These are phyloP conservation scores for Coenobita brevimanus DNA, from an alignment of 1,140 invertebrate genomes.

Conservation along the genomic window DNA sequence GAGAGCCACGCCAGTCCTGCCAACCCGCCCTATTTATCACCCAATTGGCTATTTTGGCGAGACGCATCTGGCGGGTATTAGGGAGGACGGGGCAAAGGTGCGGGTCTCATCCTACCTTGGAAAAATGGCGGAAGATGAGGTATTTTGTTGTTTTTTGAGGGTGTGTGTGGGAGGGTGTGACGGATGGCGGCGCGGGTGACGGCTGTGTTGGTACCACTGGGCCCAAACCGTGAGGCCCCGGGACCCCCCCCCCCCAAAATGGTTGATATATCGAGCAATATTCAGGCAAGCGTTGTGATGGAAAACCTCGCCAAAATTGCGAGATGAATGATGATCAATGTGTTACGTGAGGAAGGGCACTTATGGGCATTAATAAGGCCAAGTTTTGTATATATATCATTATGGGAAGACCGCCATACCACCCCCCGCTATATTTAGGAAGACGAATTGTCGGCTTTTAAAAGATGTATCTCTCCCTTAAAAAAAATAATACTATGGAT, in stretches of 20 bases:
- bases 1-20: slow-evolving; percentile 46
- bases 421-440: slow-evolving; percentile 51
- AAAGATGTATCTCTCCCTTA: slow-evolving; percentile 53
- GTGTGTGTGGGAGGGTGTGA: background rate
- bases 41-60: slow-evolving; percentile 37
- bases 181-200: slow-evolving; percentile 5
- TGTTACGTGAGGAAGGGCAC: slow-evolving; percentile 59
- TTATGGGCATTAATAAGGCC: slow-evolving; percentile 66
- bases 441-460: slow-evolving; percentile 56
- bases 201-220: slow-evolving; percentile 53
- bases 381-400: slow-evolving; percentile 67
- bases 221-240: slow-evolving; percentile 44
- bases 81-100: slow-evolving; percentile 5
- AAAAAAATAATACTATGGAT: slow-evolving; percentile 26
- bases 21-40: slow-evolving; percentile 59
- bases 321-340: slow-evolving; percentile 65
- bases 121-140: background rate
- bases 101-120: slow-evolving; percentile 10
- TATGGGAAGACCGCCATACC: slow-evolving; percentile 61
- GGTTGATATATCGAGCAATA: slow-evolving; percentile 66
- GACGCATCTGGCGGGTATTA: slow-evolving; percentile 37
- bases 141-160: background rate
- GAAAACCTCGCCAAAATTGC: slow-evolving; percentile 66
- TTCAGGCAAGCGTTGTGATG: slow-evolving; percentile 65
- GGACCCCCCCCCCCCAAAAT: slow-evolving; percentile 51